phyloP scores from a whole-genome alignment of 1,140 invertebrate genomes.

The Lepidurus arcticus region DNA sequence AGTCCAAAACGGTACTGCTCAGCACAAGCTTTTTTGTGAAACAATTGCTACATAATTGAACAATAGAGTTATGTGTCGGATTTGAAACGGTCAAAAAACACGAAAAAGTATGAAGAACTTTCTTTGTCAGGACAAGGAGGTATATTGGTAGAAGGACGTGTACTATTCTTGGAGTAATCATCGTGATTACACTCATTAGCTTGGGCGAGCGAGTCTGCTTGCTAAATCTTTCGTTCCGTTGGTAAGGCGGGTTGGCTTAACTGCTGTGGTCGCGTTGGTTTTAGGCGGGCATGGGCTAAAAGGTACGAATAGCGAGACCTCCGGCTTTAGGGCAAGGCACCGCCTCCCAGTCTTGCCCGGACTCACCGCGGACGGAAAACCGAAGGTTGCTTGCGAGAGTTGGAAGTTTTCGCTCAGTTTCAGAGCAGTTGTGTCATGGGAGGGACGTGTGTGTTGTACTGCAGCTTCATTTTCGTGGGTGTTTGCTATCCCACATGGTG shows the following conservation, averaged over 20 bases:
- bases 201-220: background rate
- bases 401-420: background rate
- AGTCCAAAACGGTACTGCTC: background rate
- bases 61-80: background rate
- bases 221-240: background rate
- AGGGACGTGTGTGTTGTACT: background rate
- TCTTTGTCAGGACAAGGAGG: background rate
- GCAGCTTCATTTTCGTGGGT: background rate
- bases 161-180: background rate
- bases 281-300: background rate
- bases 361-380: background rate
- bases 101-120: background rate
- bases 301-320: too few relatives aligned
- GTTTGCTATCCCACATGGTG: background rate
- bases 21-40: background rate
- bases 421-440: background rate
- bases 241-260: too few relatives aligned
- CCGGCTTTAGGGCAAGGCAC: background rate
- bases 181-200: slow-evolving; percentile 7
- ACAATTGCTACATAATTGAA: background rate
- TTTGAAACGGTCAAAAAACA: background rate
- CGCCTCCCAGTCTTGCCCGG: background rate
- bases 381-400: background rate
- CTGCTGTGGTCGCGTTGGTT: background rate
- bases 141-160: background rate